Evolutionary conservation across 2,113 vertebrate genomes (phyloP).

Genomic region (Nothoprocta pentlandii): DNA sequence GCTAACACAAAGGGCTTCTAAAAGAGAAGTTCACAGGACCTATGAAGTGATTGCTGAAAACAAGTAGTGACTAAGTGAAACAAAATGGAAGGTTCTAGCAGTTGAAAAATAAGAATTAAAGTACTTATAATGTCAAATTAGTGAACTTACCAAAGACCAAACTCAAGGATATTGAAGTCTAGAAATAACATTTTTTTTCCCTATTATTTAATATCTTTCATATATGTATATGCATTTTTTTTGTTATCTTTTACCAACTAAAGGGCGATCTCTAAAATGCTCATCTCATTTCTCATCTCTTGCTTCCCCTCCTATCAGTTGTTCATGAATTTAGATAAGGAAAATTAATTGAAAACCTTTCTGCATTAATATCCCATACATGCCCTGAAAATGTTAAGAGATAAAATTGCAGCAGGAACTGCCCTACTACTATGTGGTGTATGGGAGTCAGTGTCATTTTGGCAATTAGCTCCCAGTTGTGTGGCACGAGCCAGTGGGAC

Average conservation of each 20-base stretch:
- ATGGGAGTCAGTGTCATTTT: too few relatives aligned
- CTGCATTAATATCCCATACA: not conserved
- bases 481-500: too few relatives aligned
- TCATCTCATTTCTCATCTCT: not conserved
- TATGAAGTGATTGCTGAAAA: not conserved
- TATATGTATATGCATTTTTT: not conserved
- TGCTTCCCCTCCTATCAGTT: not conserved
- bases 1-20: not conserved
- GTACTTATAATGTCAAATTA: not conserved
- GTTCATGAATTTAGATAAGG: not conserved
- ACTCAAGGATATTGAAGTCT: not conserved
- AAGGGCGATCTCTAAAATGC: not conserved
- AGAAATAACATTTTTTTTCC: fast-evolving
- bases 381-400: not conserved
- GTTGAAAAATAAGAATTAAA: not conserved
- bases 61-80: not conserved
- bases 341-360: not conserved
- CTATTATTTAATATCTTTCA: not conserved
- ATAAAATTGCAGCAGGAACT: not conserved
- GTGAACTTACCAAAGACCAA: not conserved
- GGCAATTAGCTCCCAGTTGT: too few relatives aligned
- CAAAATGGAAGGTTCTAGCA: not conserved
- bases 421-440: too few relatives aligned
- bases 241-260: not conserved
- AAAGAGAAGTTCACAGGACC: not conserved